Base-by-base conservation (phyloP, 1,140 invertebrate genomes). In the Aricia agestis region DNA sequence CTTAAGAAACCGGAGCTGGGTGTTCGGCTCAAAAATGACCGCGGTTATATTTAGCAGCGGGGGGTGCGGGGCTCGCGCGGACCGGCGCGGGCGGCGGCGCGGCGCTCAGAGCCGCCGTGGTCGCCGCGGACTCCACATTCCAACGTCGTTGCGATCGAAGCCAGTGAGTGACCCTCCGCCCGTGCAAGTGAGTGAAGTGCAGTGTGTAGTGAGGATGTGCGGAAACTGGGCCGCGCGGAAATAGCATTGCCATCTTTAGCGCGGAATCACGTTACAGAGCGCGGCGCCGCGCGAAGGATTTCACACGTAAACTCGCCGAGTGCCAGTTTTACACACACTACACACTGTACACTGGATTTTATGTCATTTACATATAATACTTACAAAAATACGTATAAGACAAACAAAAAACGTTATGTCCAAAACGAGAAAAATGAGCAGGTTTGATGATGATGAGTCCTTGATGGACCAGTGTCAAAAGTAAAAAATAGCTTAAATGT, bases 61-160 rank as follows among this genome's bases (percentile, higher is more conserved):
- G 79, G 45, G 61, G 78, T 71, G 78, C 72, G 74, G 72, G 61
- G 76, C 57, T 73, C 76, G 70, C 73, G 52, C 74, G 70, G 68
- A 69, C 68, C 36, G 72, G 17, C 69, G 67, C 58, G 71, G 72
- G 67, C 73, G 73, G 41, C 71, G 72, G 72, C 76, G 36, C 70
- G 73, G 76, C 76, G 45, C 72, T 75, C 89, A 91, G 89, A 91
- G 89, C 89, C 89, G 89, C 89, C 83, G 79, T 84, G 89, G 89
- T 91, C 89, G 89, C 87, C 86, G 89, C 89, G 89, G 89, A 91
- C 89, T 91, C 89, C 89, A 90, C 89, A 91, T 91, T 91, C 89
- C 89, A 91, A 89, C 89, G 87, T 86, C 87, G 86, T 84, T 89
- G 87, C 82, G 83, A 79, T 82, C 79, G 75, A 78, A 74, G 79